Conservation (phyloP, 2,113 vertebrate species). For the Verasper variegatus region DNA sequence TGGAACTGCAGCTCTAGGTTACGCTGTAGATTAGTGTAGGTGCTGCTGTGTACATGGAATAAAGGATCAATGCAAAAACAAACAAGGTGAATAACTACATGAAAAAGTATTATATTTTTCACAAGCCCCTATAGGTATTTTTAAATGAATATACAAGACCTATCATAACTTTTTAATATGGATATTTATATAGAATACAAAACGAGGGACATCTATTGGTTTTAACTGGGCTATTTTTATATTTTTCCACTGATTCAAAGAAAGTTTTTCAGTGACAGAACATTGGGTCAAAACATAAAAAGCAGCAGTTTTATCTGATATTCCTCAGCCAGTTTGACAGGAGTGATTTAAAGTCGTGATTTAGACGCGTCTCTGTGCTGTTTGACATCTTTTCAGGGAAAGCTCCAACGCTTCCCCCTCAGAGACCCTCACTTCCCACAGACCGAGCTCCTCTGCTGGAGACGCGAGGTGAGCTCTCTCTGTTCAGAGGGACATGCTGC, state of each 20-base stretch:
- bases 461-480: slow-evolving; percentile 36
- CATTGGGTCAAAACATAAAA: not conserved
- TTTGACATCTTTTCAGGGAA: not conserved
- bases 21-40: slow-evolving; percentile 21
- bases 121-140: too few species aligned
- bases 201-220: not conserved
- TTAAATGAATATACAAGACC: too few species aligned
- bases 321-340: not conserved
- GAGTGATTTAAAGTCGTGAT: not conserved
- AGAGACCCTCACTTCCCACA: slow-evolving; percentile 23
- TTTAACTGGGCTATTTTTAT: not conserved
- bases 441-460: slow-evolving; percentile 43
- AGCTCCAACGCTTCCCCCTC: not conserved
- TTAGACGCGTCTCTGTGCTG: not conserved
- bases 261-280: not conserved
- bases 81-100: not conserved
- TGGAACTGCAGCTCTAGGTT: slow-evolving; percentile 2
- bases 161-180: not conserved
- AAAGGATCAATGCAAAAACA: not conserved
- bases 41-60: not conserved
- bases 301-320: not conserved
- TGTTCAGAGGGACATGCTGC: slow-evolving; percentile 80
- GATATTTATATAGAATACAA: not conserved
- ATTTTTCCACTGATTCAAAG: not conserved
- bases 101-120: too few species aligned